Conservation (phyloP, 2,797 vertebrate species). For the Anguilla megastoma region DNA sequence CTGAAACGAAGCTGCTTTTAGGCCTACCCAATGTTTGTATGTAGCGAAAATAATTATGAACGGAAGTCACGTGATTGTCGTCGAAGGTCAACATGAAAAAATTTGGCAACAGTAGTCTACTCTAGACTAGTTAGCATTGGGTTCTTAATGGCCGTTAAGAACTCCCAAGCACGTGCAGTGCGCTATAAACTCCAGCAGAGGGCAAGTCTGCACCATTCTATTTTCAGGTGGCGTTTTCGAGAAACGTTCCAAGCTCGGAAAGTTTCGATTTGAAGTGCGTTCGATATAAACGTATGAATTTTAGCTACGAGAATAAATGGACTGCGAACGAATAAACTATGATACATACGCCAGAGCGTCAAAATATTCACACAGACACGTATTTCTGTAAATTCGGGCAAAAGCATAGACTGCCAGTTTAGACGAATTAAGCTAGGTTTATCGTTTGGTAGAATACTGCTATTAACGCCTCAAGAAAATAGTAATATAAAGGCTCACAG, state of each 20-base stretch:
- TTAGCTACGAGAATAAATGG: background rate
- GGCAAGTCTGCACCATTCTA: constrained; percentile 47
- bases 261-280: background rate
- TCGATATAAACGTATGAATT: background rate
- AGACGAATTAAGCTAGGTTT: background rate
- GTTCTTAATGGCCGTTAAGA: background rate
- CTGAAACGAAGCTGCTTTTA: too few relatives aligned
- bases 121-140: background rate
- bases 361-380: background rate
- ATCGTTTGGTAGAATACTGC: background rate
- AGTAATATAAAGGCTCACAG: background rate
- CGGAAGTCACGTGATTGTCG: too few relatives aligned
- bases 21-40: too few relatives aligned
- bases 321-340: background rate
- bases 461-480: background rate
- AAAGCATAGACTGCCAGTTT: background rate
- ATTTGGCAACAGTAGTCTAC: too few relatives aligned
- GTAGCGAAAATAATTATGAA: too few relatives aligned
- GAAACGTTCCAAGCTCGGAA: constrained; percentile 50
- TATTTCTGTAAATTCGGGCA: background rate
- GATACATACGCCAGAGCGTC: background rate
- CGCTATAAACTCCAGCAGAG: constrained; percentile 52
- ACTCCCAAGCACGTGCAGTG: background rate
- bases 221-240: constrained; percentile 44
- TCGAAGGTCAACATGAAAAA: too few relatives aligned